phyloP scores from a whole-genome alignment of 2,113 vertebrate genomes.

The Rynchops niger region DNA sequence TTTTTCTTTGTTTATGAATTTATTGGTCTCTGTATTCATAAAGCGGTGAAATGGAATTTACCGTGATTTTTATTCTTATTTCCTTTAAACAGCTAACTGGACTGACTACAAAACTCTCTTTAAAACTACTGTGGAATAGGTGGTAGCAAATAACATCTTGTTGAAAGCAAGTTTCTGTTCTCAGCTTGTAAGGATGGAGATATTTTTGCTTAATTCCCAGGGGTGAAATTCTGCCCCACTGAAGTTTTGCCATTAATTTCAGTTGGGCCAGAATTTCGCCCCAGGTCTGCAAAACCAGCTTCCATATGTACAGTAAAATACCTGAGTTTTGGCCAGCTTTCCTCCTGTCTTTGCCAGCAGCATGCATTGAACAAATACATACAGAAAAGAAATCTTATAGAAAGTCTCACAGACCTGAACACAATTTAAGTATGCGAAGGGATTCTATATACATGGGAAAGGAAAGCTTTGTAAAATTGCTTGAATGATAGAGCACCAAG shows the following conservation, averaged over 20 bases:
- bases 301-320: constrained; percentile 52
- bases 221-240: constrained; percentile 40
- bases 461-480: background rate
- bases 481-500: background rate
- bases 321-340: constrained; percentile 29
- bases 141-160: background rate
- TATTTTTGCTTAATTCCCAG: constrained; percentile 26
- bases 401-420: background rate
- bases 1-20: background rate
- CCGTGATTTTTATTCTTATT: background rate
- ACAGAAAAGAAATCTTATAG: background rate
- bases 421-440: background rate
- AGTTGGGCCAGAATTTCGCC: background rate
- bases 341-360: background rate
- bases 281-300: constrained; percentile 38
- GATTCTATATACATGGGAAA: background rate
- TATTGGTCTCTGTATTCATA: background rate
- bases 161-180: constrained; percentile 43
- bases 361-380: background rate
- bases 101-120: background rate
- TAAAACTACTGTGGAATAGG: background rate
- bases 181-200: constrained; percentile 37
- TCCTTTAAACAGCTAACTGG: background rate
- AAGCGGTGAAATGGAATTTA: background rate
- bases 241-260: constrained; percentile 45